Percentiles rank a stretch among this genome's conserved stretches.
phyloP scores from a whole-genome alignment of 2,797 vertebrate genomes.

The Xyrichtys novacula region DNA sequence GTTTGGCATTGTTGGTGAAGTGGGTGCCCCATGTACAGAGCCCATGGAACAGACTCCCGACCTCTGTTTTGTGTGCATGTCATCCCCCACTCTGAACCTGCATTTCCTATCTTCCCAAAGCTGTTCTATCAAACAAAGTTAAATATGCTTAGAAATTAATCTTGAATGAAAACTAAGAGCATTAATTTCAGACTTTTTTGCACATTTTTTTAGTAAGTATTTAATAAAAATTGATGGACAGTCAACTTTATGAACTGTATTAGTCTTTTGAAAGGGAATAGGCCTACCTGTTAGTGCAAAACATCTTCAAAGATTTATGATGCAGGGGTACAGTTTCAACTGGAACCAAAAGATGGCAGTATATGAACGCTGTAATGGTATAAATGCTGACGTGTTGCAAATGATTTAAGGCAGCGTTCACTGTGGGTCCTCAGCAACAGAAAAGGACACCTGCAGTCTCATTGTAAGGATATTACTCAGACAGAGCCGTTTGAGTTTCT shows the following conservation, averaged over 20 bases:
- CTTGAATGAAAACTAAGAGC: background rate
- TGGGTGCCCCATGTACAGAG: too few relatives aligned
- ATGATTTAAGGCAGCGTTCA: conserved; percentile 16
- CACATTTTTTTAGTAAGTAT: too few relatives aligned
- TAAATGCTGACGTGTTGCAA: background rate
- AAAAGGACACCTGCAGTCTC: background rate
- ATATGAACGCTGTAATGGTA: conserved; percentile 21
- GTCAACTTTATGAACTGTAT: background rate
- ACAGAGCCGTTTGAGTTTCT: too few relatives aligned
- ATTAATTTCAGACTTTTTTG: too few relatives aligned
- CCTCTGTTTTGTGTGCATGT: too few relatives aligned
- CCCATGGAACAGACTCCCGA: too few relatives aligned
- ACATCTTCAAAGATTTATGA: background rate
- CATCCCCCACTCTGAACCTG: too few relatives aligned
- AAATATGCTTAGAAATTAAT: too few relatives aligned
- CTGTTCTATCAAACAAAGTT: too few relatives aligned
- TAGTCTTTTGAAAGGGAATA: background rate
- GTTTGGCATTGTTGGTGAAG: too few relatives aligned
- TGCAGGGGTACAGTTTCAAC: background rate
- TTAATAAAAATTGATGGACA: background rate
- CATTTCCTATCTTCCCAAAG: too few relatives aligned
- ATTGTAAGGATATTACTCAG: conserved; percentile 12
- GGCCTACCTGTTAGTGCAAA: background rate
- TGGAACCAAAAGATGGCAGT: conserved; percentile 67
- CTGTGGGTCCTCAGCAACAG: background rate